phyloP scores from a whole-genome alignment of 1,140 invertebrate genomes.

The Tenebrio molitor region DNA sequence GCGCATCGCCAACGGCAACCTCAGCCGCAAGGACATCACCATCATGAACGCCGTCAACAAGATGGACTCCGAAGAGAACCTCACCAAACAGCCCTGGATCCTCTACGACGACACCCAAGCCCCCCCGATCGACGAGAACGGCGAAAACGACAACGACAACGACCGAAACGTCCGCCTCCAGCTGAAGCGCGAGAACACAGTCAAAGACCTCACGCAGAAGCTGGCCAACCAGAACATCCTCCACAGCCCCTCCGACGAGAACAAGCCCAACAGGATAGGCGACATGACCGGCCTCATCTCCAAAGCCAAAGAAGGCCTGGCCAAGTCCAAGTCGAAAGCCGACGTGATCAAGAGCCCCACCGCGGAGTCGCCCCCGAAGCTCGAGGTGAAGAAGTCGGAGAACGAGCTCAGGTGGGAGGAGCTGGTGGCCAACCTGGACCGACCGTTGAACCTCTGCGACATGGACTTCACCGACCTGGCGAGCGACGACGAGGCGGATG shows the following conservation, averaged over 20 bases:
- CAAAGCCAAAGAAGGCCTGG: conserved; percentile 92
- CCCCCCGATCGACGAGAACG: conserved; percentile 66
- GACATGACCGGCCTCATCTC: conserved; percentile 92
- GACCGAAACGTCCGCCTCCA: conserved; percentile 74
- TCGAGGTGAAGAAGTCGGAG: conserved; percentile 89
- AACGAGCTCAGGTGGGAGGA: conserved; percentile 97
- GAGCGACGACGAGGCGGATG: conserved; percentile 82
- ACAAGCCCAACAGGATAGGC: conserved; percentile 73
- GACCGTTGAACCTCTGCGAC: conserved; percentile 92
- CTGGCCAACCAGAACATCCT: conserved; percentile 78
- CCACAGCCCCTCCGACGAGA: conserved; percentile 70
- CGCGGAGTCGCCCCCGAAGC: conserved; percentile 71
- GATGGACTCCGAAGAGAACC: conserved; percentile 69
- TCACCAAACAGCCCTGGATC: conserved; percentile 75
- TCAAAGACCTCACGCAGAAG: conserved; percentile 89
- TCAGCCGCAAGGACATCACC: conserved; percentile 72
- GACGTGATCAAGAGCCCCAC: conserved; percentile 79
- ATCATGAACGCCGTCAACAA: conserved; percentile 73
- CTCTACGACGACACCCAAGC: conserved; percentile 67
- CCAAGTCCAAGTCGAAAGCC: conserved; percentile 84
- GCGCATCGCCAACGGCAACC: conserved; percentile 69
- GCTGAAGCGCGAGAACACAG: conserved; percentile 82
- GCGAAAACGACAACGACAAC: conserved; percentile 71
- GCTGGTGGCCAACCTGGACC: conserved; percentile 82
- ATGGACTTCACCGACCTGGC: conserved; percentile 96